phyloP scores from a whole-genome alignment of 2,113 vertebrate species.

The Abramis brama region DNA sequence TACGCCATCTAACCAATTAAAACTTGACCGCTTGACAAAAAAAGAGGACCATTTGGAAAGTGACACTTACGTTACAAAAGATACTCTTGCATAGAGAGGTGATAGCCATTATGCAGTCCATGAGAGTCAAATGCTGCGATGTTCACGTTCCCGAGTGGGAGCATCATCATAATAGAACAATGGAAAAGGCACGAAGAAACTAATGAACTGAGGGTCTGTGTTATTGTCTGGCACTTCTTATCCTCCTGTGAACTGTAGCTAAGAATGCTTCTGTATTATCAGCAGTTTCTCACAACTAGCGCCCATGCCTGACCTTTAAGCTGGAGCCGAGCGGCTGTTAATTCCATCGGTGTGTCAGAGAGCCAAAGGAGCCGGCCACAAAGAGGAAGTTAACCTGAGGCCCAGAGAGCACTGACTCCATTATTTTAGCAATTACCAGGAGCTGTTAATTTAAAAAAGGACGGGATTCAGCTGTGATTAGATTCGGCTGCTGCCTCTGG shows the following conservation, averaged over 20 bases:
- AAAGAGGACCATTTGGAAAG: neutral
- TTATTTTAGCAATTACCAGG: constrained; percentile 55
- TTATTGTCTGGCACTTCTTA: constrained; percentile 21
- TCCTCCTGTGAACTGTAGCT: neutral
- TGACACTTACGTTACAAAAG: neutral
- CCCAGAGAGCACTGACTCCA: constrained; percentile 41
- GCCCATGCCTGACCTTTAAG: constrained; percentile 57
- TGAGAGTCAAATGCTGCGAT: neutral
- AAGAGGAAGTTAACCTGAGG: constrained; percentile 14
- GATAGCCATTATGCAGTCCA: neutral
- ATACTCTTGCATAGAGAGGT: neutral
- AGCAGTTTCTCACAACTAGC: constrained; percentile 40
- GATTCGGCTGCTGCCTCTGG: constrained; percentile 18
- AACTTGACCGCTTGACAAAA: neutral
- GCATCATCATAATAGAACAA: constrained; percentile 18
- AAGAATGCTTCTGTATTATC: constrained; percentile 44
- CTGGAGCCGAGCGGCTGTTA: constrained; percentile 32
- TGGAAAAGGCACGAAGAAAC: constrained; percentile 15
- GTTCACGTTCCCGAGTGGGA: neutral
- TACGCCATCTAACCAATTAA: neutral
- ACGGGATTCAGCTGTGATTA: constrained; percentile 46
- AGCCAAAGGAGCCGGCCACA: constrained; percentile 10
- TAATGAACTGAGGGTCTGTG: constrained; percentile 20
- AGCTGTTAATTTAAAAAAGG: constrained; percentile 54
- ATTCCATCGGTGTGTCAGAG: constrained; percentile 32